These are phyloP conservation scores for Anthophora plumipes DNA, from an alignment of 2,888 invertebrate genomes.

Conservation along the genomic window DNA sequence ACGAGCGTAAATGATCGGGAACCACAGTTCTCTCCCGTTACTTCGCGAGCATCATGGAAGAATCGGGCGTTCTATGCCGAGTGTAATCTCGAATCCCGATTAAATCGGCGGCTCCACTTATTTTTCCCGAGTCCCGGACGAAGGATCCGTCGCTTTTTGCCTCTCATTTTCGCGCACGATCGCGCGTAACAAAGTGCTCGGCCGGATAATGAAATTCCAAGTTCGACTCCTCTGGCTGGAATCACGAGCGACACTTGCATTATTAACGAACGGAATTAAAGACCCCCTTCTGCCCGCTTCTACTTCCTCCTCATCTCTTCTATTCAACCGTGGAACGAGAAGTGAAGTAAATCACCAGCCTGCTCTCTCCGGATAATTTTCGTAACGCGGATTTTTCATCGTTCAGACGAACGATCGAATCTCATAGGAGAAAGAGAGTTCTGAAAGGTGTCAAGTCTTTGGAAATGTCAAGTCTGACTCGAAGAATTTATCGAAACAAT, in stretches of 20 bases:
- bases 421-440: neutral
- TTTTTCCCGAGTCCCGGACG: slow-evolving; percentile 5
- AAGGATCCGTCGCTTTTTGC: neutral
- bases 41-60: neutral
- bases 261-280: slow-evolving; percentile 53
- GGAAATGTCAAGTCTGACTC: neutral
- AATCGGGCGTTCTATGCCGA: slow-evolving; percentile 1
- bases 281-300: slow-evolving; percentile 1
- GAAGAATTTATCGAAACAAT: too few species aligned
- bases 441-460: neutral
- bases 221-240: slow-evolving; percentile 33
- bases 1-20: neutral
- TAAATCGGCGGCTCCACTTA: slow-evolving; percentile 12
- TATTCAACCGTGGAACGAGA: too few species aligned
- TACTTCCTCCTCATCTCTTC: too few species aligned
- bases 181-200: slow-evolving; percentile 46
- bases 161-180: slow-evolving; percentile 36
- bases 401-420: neutral
- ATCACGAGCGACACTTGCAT: slow-evolving; percentile 50
- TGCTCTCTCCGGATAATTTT: neutral
- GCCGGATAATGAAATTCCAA: slow-evolving; percentile 49
- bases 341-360: slow-evolving; percentile 7
- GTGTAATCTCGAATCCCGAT: slow-evolving; percentile 34
- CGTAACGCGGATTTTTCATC: neutral
- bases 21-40: neutral